Base-by-base conservation (phyloP, 2,797 vertebrate species). In the Menidia menidia region DNA sequence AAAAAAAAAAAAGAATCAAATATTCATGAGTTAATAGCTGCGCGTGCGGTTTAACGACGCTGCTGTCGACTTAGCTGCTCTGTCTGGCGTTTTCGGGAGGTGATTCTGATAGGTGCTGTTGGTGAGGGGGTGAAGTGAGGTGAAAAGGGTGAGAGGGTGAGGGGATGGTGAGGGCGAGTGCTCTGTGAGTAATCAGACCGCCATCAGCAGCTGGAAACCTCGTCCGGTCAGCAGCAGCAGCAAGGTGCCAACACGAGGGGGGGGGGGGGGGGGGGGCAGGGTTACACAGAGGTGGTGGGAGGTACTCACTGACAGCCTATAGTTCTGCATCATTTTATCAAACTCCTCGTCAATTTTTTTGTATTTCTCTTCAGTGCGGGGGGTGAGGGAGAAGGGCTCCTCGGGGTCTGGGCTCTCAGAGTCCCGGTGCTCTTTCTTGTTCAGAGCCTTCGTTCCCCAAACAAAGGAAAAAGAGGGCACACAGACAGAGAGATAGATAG, bases 271-370 rank as follows among this genome's bases (percentile, higher is more conserved):
- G 57, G 19, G 55, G 67, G 73, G 75, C 39, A 13, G 75, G 78
- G 84, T 82, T 83, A 86, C 85, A 89, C 78, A 84, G 83, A 74
- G 75, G 75, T 65, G 41, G 57, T 68, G 77, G 69, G 64, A 78
- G 90, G 95, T 98, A 98, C 97, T 98, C 97, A 98, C 97, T 95
- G 97, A 95, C 96, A 98, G 97, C 95, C 97, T 97, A 97, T 99
- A 98, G 95, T 94, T 98, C 96, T 98, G 97, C 97, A 99, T 98
- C 97, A 99, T 99, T 97, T 97, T 99, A 98, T 99, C 97, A 99
- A 99, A 99, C 88, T 99, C 97, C 96, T 99, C 97, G 96, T 99
- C 97, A 97, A 99, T 99, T 96, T 97, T 98, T 98, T 97, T 98
- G 97, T 99, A 99, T 94, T 98, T 99, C 95, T 99, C 97, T 84